Conservation (phyloP, 2,113 vertebrate species). For the Willisornis vidua region DNA sequence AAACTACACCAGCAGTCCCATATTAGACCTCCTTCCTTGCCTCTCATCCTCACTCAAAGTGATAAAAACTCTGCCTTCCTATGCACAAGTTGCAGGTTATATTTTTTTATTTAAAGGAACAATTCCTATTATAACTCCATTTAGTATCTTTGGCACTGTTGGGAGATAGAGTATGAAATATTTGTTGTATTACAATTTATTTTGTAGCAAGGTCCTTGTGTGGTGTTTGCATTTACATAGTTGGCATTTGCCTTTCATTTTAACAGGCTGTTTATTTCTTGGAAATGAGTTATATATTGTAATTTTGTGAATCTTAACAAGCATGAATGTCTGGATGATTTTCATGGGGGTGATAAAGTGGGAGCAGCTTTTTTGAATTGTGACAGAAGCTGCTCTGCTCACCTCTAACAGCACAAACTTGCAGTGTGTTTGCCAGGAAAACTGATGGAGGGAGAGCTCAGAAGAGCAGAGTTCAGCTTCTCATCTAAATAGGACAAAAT, state of each 20-base stretch:
- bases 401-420: not conserved
- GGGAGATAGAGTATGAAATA: not conserved
- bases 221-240: not conserved
- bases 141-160: not conserved
- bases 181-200: not conserved
- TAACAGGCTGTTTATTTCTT: not conserved
- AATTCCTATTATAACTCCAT: not conserved
- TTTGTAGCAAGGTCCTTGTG: not conserved
- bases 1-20: not conserved
- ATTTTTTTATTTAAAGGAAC: not conserved
- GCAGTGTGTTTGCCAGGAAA: not conserved
- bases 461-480: not conserved
- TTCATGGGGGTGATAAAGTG: not conserved
- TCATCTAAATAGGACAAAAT: not conserved
- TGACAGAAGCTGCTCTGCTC: not conserved
- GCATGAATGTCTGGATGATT: not conserved
- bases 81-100: not conserved
- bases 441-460: not conserved
- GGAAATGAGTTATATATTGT: not conserved
- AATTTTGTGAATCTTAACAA: not conserved
- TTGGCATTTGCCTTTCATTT: constrained; percentile 3
- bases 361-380: not conserved
- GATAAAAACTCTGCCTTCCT: not conserved
- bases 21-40: not conserved
- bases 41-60: not conserved